Conservation (phyloP, 2,888 invertebrate species). For the Meiosimyza platycephala region DNA sequence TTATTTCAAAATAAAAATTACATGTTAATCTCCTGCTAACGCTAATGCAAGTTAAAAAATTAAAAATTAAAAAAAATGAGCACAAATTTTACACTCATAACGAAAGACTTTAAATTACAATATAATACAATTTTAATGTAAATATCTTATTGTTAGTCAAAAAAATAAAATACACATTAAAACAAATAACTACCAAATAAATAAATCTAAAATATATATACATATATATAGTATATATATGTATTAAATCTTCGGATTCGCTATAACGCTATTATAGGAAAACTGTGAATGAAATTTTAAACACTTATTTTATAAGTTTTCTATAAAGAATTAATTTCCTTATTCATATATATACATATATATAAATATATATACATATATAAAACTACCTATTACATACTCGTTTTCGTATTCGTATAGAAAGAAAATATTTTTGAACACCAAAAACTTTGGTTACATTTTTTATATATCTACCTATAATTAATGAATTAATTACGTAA, state of each 20-base stretch:
- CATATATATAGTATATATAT: background rate
- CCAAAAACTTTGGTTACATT: too few relatives aligned
- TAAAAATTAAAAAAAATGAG: conserved; percentile 23
- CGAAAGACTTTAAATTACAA: conserved; percentile 33
- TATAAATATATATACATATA: conserved; percentile 1
- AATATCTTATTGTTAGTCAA: conserved; percentile 7
- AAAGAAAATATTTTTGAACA: too few relatives aligned
- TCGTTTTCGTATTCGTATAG: too few relatives aligned
- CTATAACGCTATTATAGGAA: conserved; percentile 19
- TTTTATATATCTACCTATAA: too few relatives aligned
- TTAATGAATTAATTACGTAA: too few relatives aligned
- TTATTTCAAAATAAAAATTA: conserved; percentile 10
- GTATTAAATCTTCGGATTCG: conserved; percentile 21
- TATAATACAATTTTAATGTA: conserved; percentile 22
- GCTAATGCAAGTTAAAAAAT: conserved; percentile 31
- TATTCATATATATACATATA: background rate
- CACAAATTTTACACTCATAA: conserved; percentile 36
- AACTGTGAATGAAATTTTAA: conserved; percentile 24
- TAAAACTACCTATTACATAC: background rate
- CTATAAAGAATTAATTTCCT: background rate
- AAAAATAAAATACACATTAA: background rate
- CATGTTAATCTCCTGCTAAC: conserved; percentile 21
- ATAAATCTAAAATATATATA: too few relatives aligned
- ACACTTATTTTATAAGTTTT: conserved; percentile 8
- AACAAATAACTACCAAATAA: background rate